Base-by-base conservation (phyloP, 2,888 invertebrate species). In the Ametastegia equiseti region DNA sequence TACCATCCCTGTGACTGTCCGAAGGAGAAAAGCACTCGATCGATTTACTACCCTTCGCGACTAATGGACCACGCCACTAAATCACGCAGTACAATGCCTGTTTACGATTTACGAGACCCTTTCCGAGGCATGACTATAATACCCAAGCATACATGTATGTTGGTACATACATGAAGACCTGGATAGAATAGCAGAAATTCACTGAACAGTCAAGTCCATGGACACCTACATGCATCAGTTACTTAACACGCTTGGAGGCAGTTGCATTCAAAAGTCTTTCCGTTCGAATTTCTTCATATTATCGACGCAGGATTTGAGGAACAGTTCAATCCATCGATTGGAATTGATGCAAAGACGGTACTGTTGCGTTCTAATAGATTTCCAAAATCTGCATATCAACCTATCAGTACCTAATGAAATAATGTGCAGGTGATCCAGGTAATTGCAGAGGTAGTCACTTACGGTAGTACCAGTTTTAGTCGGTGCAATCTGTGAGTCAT, bases 21-120 rank as follows among this genome's bases (percentile, higher is more conserved):
- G 23, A 54, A 33, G 42, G 42, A 69, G 67, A 69, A 69, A 23
- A 42, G 19, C 67, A 19, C 19, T 7, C 19, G 67, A 63, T 63
- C 63, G 67, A 69, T 69, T 69, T 42, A 69, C 36, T 63, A 33
- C 63, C 42, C 42, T 69, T 69, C 36, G 23, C 42, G 19, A 39
- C 42, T 69, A 69, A 69, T 69, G 67, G 67, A 69, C 36, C 42
- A 19, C 39, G 67, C 63, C 7, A 63, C 33, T 63, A 63, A 63
- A 63, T 63, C 63, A 63, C 33, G 23, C 30, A 63, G 23, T 63
- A 63, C 63, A 63, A 63, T 63, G 63, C 63, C 63, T 63, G 63
- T 63, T 63, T 63, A 63, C 63, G 63, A 54, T 54, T 54, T 54
- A 54, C 54, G 54, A 54, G 54, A 54, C 54, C 54, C 54, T 54